Base-by-base conservation (phyloP, 1,140 invertebrate genomes). In the Zaprionus nigranus region DNA sequence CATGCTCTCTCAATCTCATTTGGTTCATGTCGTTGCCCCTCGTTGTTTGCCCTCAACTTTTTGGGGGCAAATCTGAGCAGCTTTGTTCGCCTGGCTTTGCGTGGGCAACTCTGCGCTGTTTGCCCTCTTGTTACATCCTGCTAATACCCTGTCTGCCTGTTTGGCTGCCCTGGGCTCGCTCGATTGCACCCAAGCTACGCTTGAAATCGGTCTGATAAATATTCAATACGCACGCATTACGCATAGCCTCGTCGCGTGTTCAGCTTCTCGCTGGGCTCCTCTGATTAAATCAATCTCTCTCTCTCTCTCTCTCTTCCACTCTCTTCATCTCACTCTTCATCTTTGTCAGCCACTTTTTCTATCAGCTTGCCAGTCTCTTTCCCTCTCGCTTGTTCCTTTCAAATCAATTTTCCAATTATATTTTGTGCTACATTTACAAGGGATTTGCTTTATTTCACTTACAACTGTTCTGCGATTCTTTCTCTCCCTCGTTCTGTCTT, bases 1-100 rank as follows among this genome's bases (percentile, higher is more conserved):
- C 62, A 3, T 62, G 12, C 13, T 24, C 4, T 24, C 24, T 62
- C 57, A 24, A 30, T 17, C 12, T 15, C 22, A 9, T n/a, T 40
- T 13, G n/a, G 46, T 11, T 17, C 12, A 17, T 60, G 36, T 43
- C 58, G 20, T 26, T 34, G 66, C 40, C 60, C 53, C 38, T 24
- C 38, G 46, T 65, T 72, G 54, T 49, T 57, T 64, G 60, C 51
- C 5, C 28, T 57, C 65, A 11, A 15, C 24, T 54, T 36, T 62
- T 62, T 43, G 5, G 40, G 40, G 62, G 40, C 54, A 40, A 72
- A 72, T 57, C 54, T 56, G 61, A 51, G 54, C 54, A 51, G 54
- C 54, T 66, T 71, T 65, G 9, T 38, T 64, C 49, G 30, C 28
- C 34, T n/a, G 20, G 24, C 56, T 56, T 59, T 49, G 13, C 28